These are phyloP conservation scores for Sarcophaga carnaria DNA, from an alignment of 2,888 invertebrate genomes.

Conservation along the genomic window DNA sequence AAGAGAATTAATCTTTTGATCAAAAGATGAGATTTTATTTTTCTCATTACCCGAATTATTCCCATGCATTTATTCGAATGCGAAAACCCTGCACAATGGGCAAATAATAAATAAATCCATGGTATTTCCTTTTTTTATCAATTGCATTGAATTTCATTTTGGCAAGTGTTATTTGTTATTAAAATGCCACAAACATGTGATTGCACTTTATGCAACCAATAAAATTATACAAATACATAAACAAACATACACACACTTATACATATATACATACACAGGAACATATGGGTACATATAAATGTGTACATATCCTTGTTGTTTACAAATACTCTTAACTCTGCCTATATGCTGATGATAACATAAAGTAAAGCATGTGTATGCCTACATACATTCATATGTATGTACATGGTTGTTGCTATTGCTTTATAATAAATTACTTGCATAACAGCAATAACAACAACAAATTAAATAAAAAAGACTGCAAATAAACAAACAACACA, in stretches of 20 bases:
- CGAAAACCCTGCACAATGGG: no score
- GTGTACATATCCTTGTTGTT: neutral
- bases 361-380: no score
- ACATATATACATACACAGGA: neutral
- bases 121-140: constrained; percentile 12
- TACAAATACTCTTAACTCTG: no score
- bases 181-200: constrained; percentile 66
- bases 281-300: neutral
- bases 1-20: no score
- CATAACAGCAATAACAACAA: constrained; percentile 26
- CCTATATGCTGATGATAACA: no score
- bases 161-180: constrained; percentile 66
- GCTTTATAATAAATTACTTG: constrained; percentile 59
- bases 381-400: neutral
- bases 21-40: no score
- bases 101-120: no score
- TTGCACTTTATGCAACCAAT: constrained; percentile 63
- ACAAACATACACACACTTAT: neutral
- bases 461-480: no score
- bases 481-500: no score
- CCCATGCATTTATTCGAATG: no score
- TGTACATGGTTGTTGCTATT: neutral
- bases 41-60: no score
- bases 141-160: constrained; percentile 57
- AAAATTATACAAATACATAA: constrained; percentile 28